These are phyloP conservation scores for Menidia menidia DNA, from an alignment of 2,797 vertebrate genomes.

Conservation along the genomic window DNA sequence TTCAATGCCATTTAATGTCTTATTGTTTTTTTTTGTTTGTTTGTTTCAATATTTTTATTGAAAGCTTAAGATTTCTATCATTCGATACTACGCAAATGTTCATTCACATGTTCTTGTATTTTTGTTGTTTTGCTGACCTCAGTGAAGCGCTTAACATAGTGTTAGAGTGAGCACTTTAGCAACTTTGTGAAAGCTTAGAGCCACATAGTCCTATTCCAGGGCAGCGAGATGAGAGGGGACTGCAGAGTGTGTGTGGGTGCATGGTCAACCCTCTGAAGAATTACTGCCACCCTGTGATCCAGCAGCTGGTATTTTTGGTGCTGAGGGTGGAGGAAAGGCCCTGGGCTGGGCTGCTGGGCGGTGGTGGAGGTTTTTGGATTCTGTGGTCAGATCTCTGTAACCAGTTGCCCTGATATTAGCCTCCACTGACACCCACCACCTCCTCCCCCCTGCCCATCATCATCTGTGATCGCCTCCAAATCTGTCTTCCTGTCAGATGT, in stretches of 20 bases:
- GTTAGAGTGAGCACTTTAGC: slow-evolving; percentile 75
- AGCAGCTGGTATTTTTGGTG: slow-evolving; percentile 60
- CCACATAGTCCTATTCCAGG: slow-evolving; percentile 20
- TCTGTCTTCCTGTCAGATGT: slow-evolving; percentile 44
- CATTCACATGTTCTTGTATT: slow-evolving; percentile 22
- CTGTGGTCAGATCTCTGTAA: slow-evolving; percentile 32
- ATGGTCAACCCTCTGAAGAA: slow-evolving; percentile 26
- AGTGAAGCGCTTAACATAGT: slow-evolving; percentile 48
- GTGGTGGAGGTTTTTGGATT: slow-evolving; percentile 58
- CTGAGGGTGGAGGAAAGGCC: slow-evolving; percentile 56
- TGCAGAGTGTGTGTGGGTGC: slow-evolving; percentile 16
- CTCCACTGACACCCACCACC: slow-evolving; percentile 47
- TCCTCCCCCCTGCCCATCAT: slow-evolving; percentile 34
- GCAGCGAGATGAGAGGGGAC: slow-evolving; percentile 27
- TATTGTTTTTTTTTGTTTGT: slow-evolving; percentile 23
- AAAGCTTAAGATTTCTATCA: slow-evolving; percentile 18
- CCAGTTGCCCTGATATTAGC: slow-evolving; percentile 60
- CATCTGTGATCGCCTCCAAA: slow-evolving; percentile 37
- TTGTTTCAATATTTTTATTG: slow-evolving; percentile 6
- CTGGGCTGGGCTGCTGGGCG: slow-evolving; percentile 57
- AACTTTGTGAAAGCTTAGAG: slow-evolving; percentile 45
- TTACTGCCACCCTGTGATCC: slow-evolving; percentile 51
- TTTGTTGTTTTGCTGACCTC: slow-evolving; percentile 42
- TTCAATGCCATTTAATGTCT: slow-evolving; percentile 39
- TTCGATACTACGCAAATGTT: slow-evolving; percentile 42